phyloP scores from a whole-genome alignment of 2,797 vertebrate species.

The Anas capensis region DNA sequence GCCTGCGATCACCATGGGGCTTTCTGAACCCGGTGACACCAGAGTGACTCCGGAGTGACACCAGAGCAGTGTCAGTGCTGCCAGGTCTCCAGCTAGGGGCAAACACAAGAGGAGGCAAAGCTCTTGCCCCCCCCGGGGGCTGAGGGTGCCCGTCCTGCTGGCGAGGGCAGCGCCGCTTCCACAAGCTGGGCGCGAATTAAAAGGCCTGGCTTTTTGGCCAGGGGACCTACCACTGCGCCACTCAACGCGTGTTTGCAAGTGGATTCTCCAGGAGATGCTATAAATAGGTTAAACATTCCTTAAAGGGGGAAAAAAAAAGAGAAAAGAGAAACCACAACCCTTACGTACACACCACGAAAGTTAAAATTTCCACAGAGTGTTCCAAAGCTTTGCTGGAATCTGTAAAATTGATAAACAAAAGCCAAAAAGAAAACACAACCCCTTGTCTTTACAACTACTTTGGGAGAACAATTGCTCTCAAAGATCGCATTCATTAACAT shows the following conservation, averaged over 20 bases:
- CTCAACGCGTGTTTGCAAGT: rapidly evolving
- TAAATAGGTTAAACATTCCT: not conserved
- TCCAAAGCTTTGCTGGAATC: conserved; percentile 39
- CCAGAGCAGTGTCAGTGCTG: not conserved
- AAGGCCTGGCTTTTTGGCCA: not conserved
- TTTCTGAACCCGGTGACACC: not conserved
- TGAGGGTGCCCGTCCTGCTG: not conserved
- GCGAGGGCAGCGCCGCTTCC: not conserved
- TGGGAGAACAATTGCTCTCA: conserved; percentile 72
- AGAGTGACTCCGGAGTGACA: not conserved
- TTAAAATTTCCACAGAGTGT: conserved; percentile 1
- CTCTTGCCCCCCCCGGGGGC: not conserved
- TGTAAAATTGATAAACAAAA: conserved; percentile 56
- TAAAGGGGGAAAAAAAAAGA: not conserved
- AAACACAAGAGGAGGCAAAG: not conserved
- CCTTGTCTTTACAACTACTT: conserved; percentile 62
- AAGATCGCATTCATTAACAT: conserved; percentile 75
- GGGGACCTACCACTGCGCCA: not conserved
- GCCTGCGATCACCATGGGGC: not conserved
- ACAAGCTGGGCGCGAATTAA: rapidly evolving
- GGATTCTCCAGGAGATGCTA: not conserved
- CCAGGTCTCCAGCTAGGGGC: not conserved
- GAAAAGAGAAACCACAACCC: not conserved
- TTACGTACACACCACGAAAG: not conserved
- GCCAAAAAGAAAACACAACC: conserved; percentile 65